Evolutionary conservation across 2,113 vertebrate species (phyloP).

Genomic region (Hystrix brachyura): DNA sequence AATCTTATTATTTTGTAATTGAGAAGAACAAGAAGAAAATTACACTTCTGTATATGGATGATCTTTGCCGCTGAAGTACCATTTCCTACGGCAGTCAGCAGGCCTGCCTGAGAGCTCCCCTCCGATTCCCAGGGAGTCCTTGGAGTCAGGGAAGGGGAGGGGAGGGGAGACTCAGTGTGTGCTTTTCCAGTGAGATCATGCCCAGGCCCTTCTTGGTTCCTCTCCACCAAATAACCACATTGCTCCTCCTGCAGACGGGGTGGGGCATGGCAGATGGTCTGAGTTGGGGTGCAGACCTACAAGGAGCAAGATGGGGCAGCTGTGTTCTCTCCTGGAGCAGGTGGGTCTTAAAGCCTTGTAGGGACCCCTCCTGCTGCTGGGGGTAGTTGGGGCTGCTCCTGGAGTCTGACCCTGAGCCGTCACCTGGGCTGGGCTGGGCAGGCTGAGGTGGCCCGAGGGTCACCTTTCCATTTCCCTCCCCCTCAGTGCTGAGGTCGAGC

Average conservation of each 20-base stretch:
- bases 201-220: not conserved
- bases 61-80: slow-evolving; percentile 41
- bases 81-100: not conserved
- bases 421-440: no score
- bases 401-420: not conserved
- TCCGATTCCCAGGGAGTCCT: slow-evolving; percentile 11
- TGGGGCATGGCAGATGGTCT: slow-evolving; percentile 21
- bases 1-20: slow-evolving; percentile 87
- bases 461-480: not conserved
- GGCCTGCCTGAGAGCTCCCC: slow-evolving; percentile 66
- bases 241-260: slow-evolving; percentile 54
- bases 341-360: not conserved
- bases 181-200: slow-evolving; percentile 13
- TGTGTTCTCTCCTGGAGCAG: not conserved
- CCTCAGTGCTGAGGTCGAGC: rapidly evolving
- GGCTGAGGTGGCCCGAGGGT: not conserved
- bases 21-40: slow-evolving; percentile 82
- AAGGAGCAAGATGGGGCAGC: not conserved
- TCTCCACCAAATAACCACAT: slow-evolving; percentile 66
- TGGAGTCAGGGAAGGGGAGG: not conserved
- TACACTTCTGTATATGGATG: slow-evolving; percentile 73
- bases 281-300: slow-evolving; percentile 67
- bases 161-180: not conserved
- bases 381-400: not conserved
- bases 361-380: not conserved